Evolutionary conservation across 2,888 invertebrate genomes (phyloP).

Genomic region (Formica aserva): DNA sequence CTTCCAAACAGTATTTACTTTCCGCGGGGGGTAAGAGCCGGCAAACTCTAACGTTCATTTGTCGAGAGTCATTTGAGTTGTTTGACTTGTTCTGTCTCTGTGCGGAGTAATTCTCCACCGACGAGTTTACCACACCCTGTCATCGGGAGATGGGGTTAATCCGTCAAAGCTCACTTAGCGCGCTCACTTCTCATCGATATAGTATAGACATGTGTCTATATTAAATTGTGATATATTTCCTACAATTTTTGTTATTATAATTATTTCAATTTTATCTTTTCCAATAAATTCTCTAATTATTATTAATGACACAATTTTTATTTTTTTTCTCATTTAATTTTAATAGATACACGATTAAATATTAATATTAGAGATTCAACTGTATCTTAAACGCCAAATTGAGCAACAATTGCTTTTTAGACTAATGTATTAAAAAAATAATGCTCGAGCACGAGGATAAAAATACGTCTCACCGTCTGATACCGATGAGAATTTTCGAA

Average conservation of each 20-base stretch:
- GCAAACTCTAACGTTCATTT: slow-evolving; percentile 62
- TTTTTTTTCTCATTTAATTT: not conserved
- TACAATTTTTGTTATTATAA: not conserved
- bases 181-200: slow-evolving; percentile 53
- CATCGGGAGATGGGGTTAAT: slow-evolving; percentile 64
- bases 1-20: slow-evolving; percentile 43
- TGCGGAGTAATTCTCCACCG: slow-evolving; percentile 56
- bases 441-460: not conserved
- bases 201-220: not conserved
- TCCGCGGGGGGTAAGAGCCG: slow-evolving; percentile 36
- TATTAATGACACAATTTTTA: not conserved
- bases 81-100: slow-evolving; percentile 70
- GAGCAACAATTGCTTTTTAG: not conserved
- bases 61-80: slow-evolving; percentile 69
- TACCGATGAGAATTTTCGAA: slow-evolving; percentile 37
- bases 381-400: not conserved
- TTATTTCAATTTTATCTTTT: not conserved
- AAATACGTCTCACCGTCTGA: not conserved
- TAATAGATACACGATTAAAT: not conserved
- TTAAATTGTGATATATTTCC: not conserved
- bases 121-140: slow-evolving; percentile 42
- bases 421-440: slow-evolving; percentile 25
- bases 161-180: slow-evolving; percentile 56
- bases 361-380: not conserved
- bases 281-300: not conserved